phyloP scores from a whole-genome alignment of 2,113 vertebrate species.

The Rhabdomys dilectus region DNA sequence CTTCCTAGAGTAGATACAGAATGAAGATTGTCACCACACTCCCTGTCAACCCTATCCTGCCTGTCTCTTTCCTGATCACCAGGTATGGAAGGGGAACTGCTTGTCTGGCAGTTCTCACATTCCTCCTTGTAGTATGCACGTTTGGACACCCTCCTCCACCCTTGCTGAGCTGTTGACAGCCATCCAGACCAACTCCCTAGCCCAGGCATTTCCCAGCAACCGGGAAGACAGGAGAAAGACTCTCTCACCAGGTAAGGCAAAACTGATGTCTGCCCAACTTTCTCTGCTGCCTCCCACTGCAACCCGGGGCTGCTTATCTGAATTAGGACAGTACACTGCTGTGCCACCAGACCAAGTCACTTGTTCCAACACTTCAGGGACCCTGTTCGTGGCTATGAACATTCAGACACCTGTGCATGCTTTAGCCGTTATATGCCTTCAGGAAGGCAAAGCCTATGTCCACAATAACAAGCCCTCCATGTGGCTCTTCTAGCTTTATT shows the following conservation, averaged over 20 bases:
- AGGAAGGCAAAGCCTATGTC: not conserved
- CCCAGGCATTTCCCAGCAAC: slow-evolving; percentile 46
- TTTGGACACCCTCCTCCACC: slow-evolving; percentile 38
- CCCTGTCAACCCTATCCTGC: not conserved
- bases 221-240: not conserved
- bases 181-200: not conserved
- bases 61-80: not conserved
- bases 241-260: not conserved
- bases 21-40: not conserved
- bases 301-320: not conserved
- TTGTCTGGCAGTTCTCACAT: not conserved
- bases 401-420: slow-evolving; percentile 20
- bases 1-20: slow-evolving; percentile 1
- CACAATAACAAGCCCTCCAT: slow-evolving; percentile 2
- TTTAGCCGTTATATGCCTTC: not conserved
- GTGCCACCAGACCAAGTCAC: not conserved
- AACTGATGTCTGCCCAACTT: not conserved
- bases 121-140: not conserved
- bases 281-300: not conserved
- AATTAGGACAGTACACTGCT: not conserved
- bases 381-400: not conserved
- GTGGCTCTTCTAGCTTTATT: not conserved
- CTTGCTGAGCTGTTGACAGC: not conserved
- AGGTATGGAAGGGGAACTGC: not conserved
- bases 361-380: not conserved